These are phyloP conservation scores for Phaenicophaeus curvirostris DNA, from an alignment of 2,797 vertebrate species.

Conservation along the genomic window DNA sequence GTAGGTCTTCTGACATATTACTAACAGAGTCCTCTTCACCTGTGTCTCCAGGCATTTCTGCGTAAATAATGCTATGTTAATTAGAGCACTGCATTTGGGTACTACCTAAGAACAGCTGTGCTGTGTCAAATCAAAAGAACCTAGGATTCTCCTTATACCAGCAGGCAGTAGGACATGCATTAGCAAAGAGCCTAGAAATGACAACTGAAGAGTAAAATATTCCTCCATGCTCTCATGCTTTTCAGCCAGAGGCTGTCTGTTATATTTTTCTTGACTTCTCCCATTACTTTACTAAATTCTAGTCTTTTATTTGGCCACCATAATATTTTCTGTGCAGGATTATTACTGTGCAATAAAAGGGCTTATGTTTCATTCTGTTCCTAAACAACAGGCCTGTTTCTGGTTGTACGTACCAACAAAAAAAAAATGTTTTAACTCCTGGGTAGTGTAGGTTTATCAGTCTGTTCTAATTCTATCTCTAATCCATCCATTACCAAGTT, in stretches of 20 bases:
- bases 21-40: conserved; percentile 62
- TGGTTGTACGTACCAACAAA: background rate
- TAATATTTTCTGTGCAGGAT: background rate
- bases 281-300: background rate
- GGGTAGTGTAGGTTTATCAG: background rate
- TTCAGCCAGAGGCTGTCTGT: background rate
- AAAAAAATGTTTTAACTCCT: background rate
- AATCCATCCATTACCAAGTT: background rate
- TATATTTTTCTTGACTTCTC: background rate
- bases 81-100: background rate
- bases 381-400: background rate
- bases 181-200: background rate
- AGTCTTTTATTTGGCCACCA: background rate
- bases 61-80: conserved; percentile 50
- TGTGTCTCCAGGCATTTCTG: conserved; percentile 60
- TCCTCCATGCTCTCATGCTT: background rate
- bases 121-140: background rate
- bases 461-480: background rate
- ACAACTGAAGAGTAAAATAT: background rate
- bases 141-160: background rate
- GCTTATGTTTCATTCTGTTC: background rate
- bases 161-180: background rate
- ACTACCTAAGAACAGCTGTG: background rate
- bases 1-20: conserved; percentile 55
- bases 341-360: background rate